These are phyloP conservation scores for Spinus pinus DNA, from an alignment of 2,797 vertebrate species.

Conservation along the genomic window DNA sequence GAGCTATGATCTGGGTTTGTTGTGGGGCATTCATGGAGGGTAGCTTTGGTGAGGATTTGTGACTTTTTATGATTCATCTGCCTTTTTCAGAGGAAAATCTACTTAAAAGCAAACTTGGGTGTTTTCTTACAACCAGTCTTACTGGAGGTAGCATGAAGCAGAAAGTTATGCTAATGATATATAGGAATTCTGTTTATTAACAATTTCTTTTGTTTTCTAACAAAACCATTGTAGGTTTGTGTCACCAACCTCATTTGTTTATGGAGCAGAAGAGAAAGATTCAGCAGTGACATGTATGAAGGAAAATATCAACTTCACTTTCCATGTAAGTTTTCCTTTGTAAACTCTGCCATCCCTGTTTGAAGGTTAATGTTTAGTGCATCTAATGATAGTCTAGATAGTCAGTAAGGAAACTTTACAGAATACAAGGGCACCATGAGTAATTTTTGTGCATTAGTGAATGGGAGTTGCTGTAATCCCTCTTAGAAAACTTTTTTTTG, in stretches of 20 bases:
- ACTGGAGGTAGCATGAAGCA: not conserved
- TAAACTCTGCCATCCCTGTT: not conserved
- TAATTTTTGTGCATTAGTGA: not conserved
- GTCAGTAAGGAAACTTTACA: not conserved
- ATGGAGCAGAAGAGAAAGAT: conserved; percentile 79
- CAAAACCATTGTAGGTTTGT: conserved; percentile 75
- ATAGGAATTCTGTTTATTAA: not conserved
- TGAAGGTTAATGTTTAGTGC: not conserved
- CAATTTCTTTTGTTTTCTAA: too few relatives aligned
- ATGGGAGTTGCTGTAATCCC: not conserved
- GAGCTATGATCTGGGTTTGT: not conserved
- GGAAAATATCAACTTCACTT: conserved; percentile 89
- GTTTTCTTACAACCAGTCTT: not conserved
- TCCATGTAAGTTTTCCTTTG: conserved; percentile 80
- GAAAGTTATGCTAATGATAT: not conserved
- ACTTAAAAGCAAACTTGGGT: not conserved
- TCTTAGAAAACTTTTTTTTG: not conserved
- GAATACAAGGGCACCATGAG: not conserved
- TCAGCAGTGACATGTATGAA: conserved; percentile 75
- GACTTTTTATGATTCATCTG: not conserved
- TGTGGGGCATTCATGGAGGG: not conserved
- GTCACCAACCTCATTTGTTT: conserved; percentile 84
- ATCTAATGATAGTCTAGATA: not conserved
- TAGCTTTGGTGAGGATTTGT: not conserved
- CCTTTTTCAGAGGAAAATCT: not conserved